These are phyloP conservation scores for Gadopsis marmoratus DNA, from an alignment of 2,797 vertebrate genomes.

Conservation along the genomic window DNA sequence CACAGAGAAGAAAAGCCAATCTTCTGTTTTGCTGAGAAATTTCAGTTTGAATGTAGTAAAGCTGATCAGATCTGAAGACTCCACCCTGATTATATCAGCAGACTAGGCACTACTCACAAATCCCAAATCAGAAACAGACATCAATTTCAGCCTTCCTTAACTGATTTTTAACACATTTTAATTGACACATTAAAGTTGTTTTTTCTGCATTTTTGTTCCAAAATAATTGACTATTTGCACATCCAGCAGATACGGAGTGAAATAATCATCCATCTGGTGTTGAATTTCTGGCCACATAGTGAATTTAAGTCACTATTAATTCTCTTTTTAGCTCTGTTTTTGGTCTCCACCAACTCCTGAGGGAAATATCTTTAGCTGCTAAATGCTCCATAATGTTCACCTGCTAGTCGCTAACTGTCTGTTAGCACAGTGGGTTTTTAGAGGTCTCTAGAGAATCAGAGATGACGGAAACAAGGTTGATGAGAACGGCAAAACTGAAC, in stretches of 20 bases:
- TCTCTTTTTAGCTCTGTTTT: too few species aligned
- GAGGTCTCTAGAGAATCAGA: background rate
- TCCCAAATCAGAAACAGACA: background rate
- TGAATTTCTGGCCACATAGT: background rate
- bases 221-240: background rate
- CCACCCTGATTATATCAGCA: background rate
- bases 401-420: too few species aligned
- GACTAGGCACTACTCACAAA: background rate
- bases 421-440: background rate
- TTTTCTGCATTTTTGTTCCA: too few species aligned
- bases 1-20: background rate
- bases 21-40: background rate
- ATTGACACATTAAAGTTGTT: background rate
- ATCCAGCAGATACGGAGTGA: background rate
- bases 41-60: background rate
- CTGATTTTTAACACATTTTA: background rate
- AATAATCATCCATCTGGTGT: background rate
- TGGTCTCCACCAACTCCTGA: background rate
- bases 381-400: background rate
- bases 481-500: background rate
- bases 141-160: too few species aligned
- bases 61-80: background rate
- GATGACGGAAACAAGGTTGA: background rate
- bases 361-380: background rate
- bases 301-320: too few species aligned